Conservation (phyloP, 2,797 vertebrate species). For the Amphiprion clarkii region DNA sequence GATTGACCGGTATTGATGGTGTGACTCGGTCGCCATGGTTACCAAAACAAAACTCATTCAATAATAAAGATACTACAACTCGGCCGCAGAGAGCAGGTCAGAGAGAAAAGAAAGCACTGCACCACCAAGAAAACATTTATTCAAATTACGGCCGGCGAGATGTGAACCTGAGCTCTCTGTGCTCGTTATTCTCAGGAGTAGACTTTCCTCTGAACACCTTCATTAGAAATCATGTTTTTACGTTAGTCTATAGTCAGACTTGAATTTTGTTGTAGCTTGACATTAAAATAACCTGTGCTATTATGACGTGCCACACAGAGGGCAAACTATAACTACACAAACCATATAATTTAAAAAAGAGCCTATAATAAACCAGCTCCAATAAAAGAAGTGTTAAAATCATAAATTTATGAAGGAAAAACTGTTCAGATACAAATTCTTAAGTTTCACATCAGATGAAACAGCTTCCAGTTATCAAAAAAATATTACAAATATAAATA, state of each 20-base stretch:
- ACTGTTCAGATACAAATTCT: too few species aligned
- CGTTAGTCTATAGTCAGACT: neutral
- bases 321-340: too few species aligned
- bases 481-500: too few species aligned
- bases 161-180: neutral
- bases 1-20: conserved; percentile 75
- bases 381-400: too few species aligned
- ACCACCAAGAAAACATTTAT: neutral
- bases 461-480: too few species aligned
- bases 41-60: conserved; percentile 61
- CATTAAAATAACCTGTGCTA: neutral
- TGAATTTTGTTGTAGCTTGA: neutral
- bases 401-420: too few species aligned
- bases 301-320: too few species aligned
- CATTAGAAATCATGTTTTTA: neutral
- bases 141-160: neutral
- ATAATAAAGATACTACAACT: conserved; percentile 10
- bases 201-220: neutral
- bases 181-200: neutral
- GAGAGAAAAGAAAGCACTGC: neutral
- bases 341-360: too few species aligned
- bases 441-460: too few species aligned
- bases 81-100: conserved; percentile 1
- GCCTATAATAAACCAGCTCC: too few species aligned
- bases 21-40: conserved; percentile 59